Base-by-base conservation (phyloP, 2,888 invertebrate genomes). In the Sisyra nigra region DNA sequence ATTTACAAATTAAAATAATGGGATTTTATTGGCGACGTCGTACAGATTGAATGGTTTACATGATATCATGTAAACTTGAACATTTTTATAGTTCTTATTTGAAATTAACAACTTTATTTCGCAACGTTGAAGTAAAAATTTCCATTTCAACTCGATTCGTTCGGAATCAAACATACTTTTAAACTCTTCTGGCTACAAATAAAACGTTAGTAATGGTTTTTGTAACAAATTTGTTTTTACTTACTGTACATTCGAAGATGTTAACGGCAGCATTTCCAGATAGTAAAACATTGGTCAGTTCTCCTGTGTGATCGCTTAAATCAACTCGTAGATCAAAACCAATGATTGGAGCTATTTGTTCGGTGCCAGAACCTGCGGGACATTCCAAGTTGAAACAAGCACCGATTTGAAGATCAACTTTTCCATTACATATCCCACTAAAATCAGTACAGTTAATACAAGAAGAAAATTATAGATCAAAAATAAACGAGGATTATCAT, bases 291-390 rank as follows among this genome's bases (percentile, higher is more conserved):
- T 67, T 74, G 1, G 59, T 55, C 13, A 82, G 50, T 18, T 76
- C 74, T 7, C 80, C 81, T 1, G 81, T 80, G 48, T 80, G 79
- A 56, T 83, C 83, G 7, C 74, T 66, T 32, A 81, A 62, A 3
- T 69, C 69, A 2, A 82, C 62, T 42, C 67, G 66, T n/a, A 82
- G 59, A 51, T 81, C 77, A 45, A 71, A 72, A 35, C 57, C 60
- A 32, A 59, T 53, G 41, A 59, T 60, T 53, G 66, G 54, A 48
- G 50, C 58, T 44, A 37, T 54, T 48, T 40, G 53, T 46, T 56
- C 55, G 15, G 49, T 50, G 11, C 57, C 58, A 18, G 52, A 53
- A 34, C 53, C 54, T 3, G 53, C 53, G 3, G 57, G 53, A 51
- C 67, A 68, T 29, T 60, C 57, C 2, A 50, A 32, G 49, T 66